Evolutionary conservation across 2,888 invertebrate species (phyloP).

Genomic region (Heliconius aoede): DNA sequence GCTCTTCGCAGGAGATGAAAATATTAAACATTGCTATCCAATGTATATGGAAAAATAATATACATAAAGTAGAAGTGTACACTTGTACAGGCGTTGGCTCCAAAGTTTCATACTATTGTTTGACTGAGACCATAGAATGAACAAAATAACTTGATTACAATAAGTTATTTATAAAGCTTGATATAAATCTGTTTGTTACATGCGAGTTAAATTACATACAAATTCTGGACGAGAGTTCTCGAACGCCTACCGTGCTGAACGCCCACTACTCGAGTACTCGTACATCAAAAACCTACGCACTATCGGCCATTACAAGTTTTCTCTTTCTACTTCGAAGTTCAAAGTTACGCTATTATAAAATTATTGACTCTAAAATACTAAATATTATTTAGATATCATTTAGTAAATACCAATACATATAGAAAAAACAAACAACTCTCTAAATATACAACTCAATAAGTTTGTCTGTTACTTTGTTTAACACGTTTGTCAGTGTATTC

Average conservation of each 20-base stretch:
- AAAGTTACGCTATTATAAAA: background rate
- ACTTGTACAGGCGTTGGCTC: too few species aligned
- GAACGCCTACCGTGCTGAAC: slow-evolving; percentile 36
- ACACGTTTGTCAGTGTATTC: background rate
- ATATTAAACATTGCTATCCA: too few species aligned
- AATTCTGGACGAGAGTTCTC: slow-evolving; percentile 13
- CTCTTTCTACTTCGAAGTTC: slow-evolving; percentile 23
- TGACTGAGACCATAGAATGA: background rate
- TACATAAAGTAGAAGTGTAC: too few species aligned
- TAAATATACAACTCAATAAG: background rate
- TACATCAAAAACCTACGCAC: slow-evolving; percentile 39
- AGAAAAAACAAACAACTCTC: background rate
- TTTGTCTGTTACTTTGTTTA: background rate
- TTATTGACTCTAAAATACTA: background rate
- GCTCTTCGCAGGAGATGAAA: too few species aligned
- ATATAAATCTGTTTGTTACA: slow-evolving; percentile 9
- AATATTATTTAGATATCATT: background rate
- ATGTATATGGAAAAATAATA: too few species aligned
- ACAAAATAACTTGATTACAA: slow-evolving; percentile 19
- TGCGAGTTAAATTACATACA: slow-evolving; percentile 10
- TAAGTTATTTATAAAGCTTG: slow-evolving; percentile 10
- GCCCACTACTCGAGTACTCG: slow-evolving; percentile 26
- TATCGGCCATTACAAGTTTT: slow-evolving; percentile 25
- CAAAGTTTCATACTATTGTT: background rate
- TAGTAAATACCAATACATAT: background rate